Percentiles rank a stretch among this genome's conserved stretches.
Evolutionary conservation across 2,113 vertebrate genomes (phyloP).

Genomic region (Heliornis fulica): DNA sequence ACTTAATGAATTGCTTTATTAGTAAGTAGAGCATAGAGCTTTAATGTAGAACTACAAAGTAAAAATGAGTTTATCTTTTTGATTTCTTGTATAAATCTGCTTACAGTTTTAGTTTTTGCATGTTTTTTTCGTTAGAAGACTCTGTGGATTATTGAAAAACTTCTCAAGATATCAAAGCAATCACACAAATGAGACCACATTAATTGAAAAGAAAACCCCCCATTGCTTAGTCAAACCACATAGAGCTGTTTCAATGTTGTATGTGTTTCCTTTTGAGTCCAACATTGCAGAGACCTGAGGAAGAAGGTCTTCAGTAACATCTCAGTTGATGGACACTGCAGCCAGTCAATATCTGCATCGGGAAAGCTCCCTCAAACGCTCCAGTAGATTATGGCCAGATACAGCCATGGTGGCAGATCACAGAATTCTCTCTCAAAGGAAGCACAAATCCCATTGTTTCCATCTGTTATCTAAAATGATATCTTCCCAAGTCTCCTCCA

Average conservation of each 20-base stretch:
- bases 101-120: not conserved
- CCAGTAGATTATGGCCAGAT: not conserved
- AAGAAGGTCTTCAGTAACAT: not conserved
- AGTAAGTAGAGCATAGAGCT: not conserved
- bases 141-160: not conserved
- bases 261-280: not conserved
- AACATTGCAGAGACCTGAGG: not conserved
- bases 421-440: not conserved
- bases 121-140: not conserved
- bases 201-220: not conserved
- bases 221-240: not conserved
- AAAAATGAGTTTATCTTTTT: not conserved
- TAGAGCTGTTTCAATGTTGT: not conserved
- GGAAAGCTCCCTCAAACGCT: not conserved
- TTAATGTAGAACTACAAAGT: not conserved
- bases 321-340: not conserved
- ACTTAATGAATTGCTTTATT: not conserved
- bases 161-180: not conserved
- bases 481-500: not conserved
- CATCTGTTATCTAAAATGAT: not conserved
- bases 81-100: not conserved
- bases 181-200: not conserved
- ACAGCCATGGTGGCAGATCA: not conserved
- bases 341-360: not conserved
- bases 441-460: not conserved